Percentiles rank a stretch among this genome's conserved stretches.
Evolutionary conservation across 2,113 vertebrate species (phyloP).

Genomic region (Dunckerocampus dactyliophorus): DNA sequence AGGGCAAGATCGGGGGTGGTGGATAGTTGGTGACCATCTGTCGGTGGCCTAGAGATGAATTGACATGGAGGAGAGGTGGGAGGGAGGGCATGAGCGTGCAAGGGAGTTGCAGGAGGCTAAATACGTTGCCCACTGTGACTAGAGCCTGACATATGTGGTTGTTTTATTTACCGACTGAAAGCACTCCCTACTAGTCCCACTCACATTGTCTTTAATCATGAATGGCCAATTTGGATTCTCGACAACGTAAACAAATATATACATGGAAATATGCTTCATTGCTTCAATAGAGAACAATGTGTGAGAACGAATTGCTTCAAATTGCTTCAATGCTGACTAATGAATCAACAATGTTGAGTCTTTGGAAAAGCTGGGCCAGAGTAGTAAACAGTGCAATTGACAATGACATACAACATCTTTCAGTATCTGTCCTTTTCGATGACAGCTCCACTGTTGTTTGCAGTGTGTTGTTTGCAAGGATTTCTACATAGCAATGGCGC

Average conservation of each 20-base stretch:
- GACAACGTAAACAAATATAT: not conserved
- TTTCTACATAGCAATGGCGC: not conserved
- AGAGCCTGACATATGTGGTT: conserved; percentile 49
- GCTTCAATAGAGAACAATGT: not conserved
- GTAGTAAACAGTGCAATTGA: not conserved
- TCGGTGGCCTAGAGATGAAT: conserved; percentile 69
- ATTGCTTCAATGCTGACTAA: conserved; percentile 25
- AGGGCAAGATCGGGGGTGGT: not conserved
- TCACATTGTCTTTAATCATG: conserved; percentile 57
- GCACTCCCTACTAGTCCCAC: conserved; percentile 39
- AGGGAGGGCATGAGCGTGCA: conserved; percentile 15
- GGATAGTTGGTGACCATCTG: conserved; percentile 68
- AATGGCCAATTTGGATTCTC: conserved; percentile 17
- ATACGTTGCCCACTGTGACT: conserved; percentile 60
- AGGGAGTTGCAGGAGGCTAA: conserved; percentile 53
- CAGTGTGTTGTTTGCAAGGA: not conserved
- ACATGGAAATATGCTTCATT: not conserved
- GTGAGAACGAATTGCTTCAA: no score
- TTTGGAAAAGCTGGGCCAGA: no score
- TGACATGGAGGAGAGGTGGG: conserved; percentile 31
- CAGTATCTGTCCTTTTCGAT: not conserved
- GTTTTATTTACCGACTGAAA: conserved; percentile 59
- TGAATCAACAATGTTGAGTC: conserved; percentile 51
- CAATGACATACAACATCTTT: conserved; percentile 6
- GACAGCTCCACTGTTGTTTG: conserved; percentile 9